Conservation (phyloP, 2,797 vertebrate species). For the Numenius phaeopus region DNA sequence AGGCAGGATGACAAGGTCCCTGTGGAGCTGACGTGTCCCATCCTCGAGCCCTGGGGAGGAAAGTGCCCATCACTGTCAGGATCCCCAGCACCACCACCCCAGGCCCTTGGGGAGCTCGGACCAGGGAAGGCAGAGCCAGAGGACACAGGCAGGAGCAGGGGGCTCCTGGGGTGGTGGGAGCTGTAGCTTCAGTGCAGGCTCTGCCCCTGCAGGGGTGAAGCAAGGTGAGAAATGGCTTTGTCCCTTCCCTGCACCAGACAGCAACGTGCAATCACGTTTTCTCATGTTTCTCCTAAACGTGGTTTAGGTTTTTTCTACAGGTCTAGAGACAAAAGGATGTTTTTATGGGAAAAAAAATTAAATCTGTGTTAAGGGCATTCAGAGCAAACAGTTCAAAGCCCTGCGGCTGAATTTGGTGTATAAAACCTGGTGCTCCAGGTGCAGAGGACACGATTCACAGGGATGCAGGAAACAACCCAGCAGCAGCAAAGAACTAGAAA, state of each 20-base stretch:
- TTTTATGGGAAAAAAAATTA: background rate
- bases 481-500: background rate
- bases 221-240: background rate
- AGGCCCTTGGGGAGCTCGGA: accelerated
- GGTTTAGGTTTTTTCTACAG: background rate
- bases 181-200: background rate
- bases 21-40: background rate
- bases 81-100: background rate
- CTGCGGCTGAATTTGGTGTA: background rate
- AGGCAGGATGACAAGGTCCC: background rate
- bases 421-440: background rate
- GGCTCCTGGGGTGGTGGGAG: background rate
- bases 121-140: background rate
- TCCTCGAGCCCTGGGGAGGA: slow-evolving; percentile 32
- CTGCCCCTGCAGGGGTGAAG: background rate
- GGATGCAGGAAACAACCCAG: background rate
- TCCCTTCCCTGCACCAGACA: background rate
- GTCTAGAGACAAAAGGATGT: background rate
- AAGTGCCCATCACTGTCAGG: background rate
- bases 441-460: background rate
- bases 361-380: background rate
- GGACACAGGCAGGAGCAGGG: background rate
- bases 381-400: background rate
- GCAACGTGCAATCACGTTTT: background rate
- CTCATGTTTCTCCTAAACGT: background rate